These are phyloP conservation scores for Lasiommata megera DNA, from an alignment of 2,888 invertebrate genomes.

Conservation along the genomic window DNA sequence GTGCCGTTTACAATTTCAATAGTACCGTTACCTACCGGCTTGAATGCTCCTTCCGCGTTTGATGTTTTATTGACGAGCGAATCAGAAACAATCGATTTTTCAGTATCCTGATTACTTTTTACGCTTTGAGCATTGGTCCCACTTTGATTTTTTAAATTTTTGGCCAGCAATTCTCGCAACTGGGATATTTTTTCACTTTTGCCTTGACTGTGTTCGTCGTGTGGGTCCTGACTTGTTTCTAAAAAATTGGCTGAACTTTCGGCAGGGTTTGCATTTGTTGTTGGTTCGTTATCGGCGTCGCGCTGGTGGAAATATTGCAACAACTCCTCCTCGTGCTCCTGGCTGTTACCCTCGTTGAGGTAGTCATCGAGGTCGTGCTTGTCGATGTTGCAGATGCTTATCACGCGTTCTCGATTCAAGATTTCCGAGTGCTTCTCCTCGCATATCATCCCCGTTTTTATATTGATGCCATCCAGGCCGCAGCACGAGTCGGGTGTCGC, in stretches of 20 bases:
- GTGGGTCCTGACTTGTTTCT: conserved; percentile 68
- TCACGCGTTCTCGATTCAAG: conserved; percentile 84
- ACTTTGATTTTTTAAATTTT: conserved; percentile 81
- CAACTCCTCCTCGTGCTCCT: conserved; percentile 92
- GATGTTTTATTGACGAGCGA: conserved; percentile 42
- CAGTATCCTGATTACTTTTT: conserved; percentile 46
- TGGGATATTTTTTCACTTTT: conserved; percentile 87
- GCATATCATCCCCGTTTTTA: conserved; percentile 70
- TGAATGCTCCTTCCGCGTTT: conserved; percentile 60
- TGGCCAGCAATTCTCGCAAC: conserved; percentile 85
- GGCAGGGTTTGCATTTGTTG: conserved; percentile 36
- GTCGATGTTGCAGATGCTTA: conserved; percentile 89
- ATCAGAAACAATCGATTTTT: conserved; percentile 48
- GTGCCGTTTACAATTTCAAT: conserved; percentile 47
- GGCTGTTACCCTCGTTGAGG: conserved; percentile 87
- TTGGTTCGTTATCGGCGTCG: conserved; percentile 52
- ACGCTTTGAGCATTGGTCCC: conserved; percentile 49
- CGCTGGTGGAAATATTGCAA: conserved; percentile 89
- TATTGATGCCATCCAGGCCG: conserved; percentile 73
- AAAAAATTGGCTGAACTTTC: conserved; percentile 57
- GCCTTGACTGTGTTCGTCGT: conserved; percentile 73
- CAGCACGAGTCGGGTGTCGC: conserved; percentile 73
- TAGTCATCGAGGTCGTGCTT: conserved; percentile 92
- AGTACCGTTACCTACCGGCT: conserved; percentile 45
- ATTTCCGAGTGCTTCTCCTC: conserved; percentile 78